A percentile compares a stretch with the other conserved stretches of the same genome.
Conservation (phyloP, 1,140 invertebrate species). For the Apocrypta bakeri region DNA sequence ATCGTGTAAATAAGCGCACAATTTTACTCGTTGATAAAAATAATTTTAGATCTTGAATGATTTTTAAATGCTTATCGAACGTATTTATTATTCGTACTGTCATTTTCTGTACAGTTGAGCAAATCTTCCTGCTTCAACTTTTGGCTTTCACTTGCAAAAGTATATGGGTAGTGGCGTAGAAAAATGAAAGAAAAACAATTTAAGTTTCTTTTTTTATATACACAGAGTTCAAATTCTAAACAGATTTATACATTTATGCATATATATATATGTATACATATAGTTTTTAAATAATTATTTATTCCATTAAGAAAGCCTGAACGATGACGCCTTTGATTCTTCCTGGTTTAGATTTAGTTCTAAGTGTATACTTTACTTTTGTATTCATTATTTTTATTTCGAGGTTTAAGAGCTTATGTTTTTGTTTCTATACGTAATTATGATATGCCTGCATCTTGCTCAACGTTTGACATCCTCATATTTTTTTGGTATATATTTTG, state of each 20-base stretch:
- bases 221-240: not conserved
- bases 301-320: conserved; percentile 32
- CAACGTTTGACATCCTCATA: not conserved
- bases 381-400: not conserved
- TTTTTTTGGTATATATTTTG: conserved; percentile 4
- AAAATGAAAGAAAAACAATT: no score
- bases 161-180: not conserved
- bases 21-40: not conserved
- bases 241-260: conserved; percentile 28
- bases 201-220: conserved; percentile 12
- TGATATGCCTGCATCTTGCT: conserved; percentile 44
- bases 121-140: conserved; percentile 2
- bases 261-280: not conserved
- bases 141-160: not conserved
- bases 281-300: conserved; percentile 35
- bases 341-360: conserved; percentile 13
- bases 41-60: not conserved
- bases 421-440: conserved; percentile 17
- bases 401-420: not conserved
- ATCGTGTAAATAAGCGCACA: not conserved
- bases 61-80: not conserved
- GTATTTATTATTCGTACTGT: not conserved
- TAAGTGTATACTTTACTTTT: not conserved
- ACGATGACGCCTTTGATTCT: conserved; percentile 20
- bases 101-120: not conserved